Conservation (phyloP, 2,888 invertebrate species). For the Cantharis nigra region DNA sequence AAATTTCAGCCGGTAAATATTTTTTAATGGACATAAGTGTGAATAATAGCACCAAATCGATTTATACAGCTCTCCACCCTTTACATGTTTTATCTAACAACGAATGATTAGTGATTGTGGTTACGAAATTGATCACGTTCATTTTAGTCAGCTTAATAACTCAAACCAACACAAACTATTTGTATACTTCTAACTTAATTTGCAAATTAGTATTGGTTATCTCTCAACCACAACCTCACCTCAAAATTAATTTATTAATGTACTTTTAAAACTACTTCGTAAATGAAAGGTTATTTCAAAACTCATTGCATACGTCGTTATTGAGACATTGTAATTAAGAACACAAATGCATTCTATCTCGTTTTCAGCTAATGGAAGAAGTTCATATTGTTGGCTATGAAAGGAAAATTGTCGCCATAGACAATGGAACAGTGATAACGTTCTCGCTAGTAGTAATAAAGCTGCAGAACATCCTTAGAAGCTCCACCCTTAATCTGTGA, state of each 20-base stretch:
- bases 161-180: slow-evolving; percentile 38
- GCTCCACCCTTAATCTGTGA: slow-evolving; percentile 38
- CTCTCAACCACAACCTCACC: not conserved
- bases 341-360: slow-evolving; percentile 15
- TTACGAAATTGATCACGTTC: slow-evolving; percentile 45
- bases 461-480: slow-evolving; percentile 36
- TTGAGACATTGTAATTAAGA: slow-evolving; percentile 2
- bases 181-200: slow-evolving; percentile 33
- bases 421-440: slow-evolving; percentile 29
- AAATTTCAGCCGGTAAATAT: slow-evolving; percentile 27
- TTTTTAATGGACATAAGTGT: slow-evolving; percentile 38
- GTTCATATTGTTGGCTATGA: slow-evolving; percentile 17
- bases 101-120: slow-evolving; percentile 47
- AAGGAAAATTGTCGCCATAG: slow-evolving; percentile 24
- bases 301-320: not conserved
- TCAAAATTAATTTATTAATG: not conserved
- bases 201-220: not conserved
- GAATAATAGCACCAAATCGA: slow-evolving; percentile 42
- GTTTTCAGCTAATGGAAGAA: slow-evolving; percentile 15
- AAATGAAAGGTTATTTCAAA: not conserved
- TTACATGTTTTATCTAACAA: slow-evolving; percentile 47
- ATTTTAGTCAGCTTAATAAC: slow-evolving; percentile 48
- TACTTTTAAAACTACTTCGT: not conserved
- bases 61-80: slow-evolving; percentile 44
- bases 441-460: slow-evolving; percentile 35